Evolutionary conservation across 2,797 vertebrate genomes (phyloP).

Genomic region (Limosa lapponica): DNA sequence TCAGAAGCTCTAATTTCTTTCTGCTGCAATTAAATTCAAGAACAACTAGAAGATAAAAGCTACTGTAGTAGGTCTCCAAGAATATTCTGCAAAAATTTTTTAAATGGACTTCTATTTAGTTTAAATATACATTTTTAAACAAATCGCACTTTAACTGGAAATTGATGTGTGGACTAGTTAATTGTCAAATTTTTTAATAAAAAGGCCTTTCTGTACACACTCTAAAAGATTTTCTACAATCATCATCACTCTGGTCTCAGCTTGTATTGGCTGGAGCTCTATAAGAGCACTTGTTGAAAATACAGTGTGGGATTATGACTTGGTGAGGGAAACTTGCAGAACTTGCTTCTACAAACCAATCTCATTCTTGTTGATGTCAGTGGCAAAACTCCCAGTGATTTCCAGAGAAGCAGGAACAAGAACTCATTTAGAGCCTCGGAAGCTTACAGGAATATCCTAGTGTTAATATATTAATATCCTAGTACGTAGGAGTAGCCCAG

Average conservation of each 20-base stretch:
- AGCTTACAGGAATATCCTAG: neutral
- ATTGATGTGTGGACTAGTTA: neutral
- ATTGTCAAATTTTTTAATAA: slow-evolving; percentile 25
- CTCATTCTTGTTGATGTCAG: neutral
- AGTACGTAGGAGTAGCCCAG: neutral
- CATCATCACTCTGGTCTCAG: slow-evolving; percentile 26
- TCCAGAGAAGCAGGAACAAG: neutral
- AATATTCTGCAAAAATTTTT: neutral
- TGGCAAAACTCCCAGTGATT: slow-evolving; percentile 26
- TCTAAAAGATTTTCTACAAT: neutral
- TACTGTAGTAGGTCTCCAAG: neutral
- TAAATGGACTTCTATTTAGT: neutral
- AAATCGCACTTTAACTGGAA: neutral
- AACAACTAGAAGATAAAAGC: neutral
- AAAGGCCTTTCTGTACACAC: slow-evolving; percentile 17
- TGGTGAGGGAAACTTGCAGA: neutral
- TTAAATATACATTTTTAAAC: neutral
- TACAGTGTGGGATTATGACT: slow-evolving; percentile 5
- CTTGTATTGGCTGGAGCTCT: slow-evolving; percentile 41
- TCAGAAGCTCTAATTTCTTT: neutral
- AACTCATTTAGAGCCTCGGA: neutral
- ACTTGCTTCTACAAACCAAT: neutral
- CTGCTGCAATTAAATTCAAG: neutral
- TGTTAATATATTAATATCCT: neutral
- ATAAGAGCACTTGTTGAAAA: neutral